phyloP scores from a whole-genome alignment of 2,113 vertebrate species.

The Paramisgurnus dabryanus region DNA sequence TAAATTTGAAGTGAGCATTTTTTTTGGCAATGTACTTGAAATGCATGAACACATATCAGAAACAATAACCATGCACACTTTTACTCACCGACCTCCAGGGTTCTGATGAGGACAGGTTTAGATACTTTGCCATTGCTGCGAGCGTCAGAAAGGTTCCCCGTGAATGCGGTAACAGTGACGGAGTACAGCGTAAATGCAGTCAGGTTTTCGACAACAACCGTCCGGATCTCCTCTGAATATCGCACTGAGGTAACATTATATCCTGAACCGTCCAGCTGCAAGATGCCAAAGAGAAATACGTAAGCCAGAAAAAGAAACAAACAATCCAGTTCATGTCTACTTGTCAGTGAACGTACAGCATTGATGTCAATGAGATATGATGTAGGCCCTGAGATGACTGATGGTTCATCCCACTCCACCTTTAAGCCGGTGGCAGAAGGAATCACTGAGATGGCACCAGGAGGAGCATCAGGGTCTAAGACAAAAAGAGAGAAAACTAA shows the following conservation, averaged over 20 bases:
- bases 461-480: conserved; percentile 87
- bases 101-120: conserved; percentile 76
- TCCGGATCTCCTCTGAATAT: conserved; percentile 75
- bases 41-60: background rate
- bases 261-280: conserved; percentile 79
- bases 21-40: no score
- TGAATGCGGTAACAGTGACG: conserved; percentile 86
- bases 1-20: no score
- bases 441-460: conserved; percentile 78
- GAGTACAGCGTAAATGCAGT: conserved; percentile 87
- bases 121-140: conserved; percentile 80
- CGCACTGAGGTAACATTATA: conserved; percentile 79
- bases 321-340: background rate
- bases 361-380: conserved; percentile 86
- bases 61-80: background rate
- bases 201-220: conserved; percentile 80
- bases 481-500: conserved; percentile 13
- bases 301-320: background rate
- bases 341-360: conserved; percentile 67
- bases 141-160: conserved; percentile 75
- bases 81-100: conserved; percentile 84
- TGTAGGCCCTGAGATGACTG: conserved; percentile 86
- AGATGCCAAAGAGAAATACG: conserved; percentile 17
- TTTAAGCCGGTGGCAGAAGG: conserved; percentile 81
- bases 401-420: conserved; percentile 84